Base-by-base conservation (phyloP, 2,888 invertebrate genomes). In the Tachina grossa region DNA sequence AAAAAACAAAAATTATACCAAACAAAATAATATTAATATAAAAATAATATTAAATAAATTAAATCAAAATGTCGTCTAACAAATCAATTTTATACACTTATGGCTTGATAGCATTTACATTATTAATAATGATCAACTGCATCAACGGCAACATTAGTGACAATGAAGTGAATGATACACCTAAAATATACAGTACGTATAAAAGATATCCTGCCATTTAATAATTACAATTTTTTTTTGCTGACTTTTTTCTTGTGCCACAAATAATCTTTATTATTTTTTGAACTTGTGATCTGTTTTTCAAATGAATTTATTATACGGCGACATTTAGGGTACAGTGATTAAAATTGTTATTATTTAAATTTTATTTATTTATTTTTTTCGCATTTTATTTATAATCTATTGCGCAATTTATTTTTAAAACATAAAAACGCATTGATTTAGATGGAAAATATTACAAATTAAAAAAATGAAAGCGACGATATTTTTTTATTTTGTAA, bases 131-230 rank as follows among this genome's bases (percentile, higher is more conserved):
- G 71, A 83, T 84, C 19, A 71, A 88, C 66, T 83, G 86, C 53
- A 87, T 88, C 47, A 80, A 87, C 61, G 92, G 90, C 61, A 87
- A 89, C 76, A 87, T 90, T 13, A 90, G 89, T 47, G 90, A 92
- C 79, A 92, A 92, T 79, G 91, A 91, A 87, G 90, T 92, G 79
- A 88, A 89, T 45, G 89, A 90, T 75, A 41, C 41, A 19, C 80
- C 87, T 31, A 88, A 89, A 31, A 89, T 86, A 45, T 88, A 89
- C 77, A 89, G 92, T 92, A 90, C 89, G 92, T 92, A 74, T 82
- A 43, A 45, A 49, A 61, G 19, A 65, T 49, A 49, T 51, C 1
- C 13, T 47, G n/a, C 43, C 14, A 31, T 31, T 31, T 31, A 31
- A 6, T 31, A 6, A 31, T 31, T 31, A 31, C 0, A 31, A 31